Percentiles rank a stretch among this genome's conserved stretches.
Conservation (phyloP, 2,888 invertebrate species). For the Esperia sulphurella region DNA sequence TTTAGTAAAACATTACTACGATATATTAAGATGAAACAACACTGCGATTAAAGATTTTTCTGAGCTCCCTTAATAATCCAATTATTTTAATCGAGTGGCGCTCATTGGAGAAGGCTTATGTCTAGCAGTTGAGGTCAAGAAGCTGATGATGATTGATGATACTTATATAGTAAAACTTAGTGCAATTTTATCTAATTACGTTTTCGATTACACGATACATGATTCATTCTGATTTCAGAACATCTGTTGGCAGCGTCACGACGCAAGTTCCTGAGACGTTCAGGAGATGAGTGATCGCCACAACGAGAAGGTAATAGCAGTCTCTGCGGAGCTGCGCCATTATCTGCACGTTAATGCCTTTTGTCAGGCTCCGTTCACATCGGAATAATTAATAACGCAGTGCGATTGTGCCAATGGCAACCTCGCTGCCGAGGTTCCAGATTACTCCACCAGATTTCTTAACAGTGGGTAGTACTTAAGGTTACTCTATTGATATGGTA, state of each 20-base stretch:
- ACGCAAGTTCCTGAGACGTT: background rate
- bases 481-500: background rate
- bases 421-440: slow-evolving; percentile 21
- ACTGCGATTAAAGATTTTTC: no score
- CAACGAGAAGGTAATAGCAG: slow-evolving; percentile 29
- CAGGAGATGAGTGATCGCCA: slow-evolving; percentile 37
- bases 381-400: slow-evolving; percentile 59
- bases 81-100: no score
- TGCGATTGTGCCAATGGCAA: slow-evolving; percentile 44
- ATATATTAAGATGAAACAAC: no score
- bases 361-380: slow-evolving; percentile 56
- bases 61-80: no score
- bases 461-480: background rate
- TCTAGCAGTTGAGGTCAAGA: no score
- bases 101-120: no score
- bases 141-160: no score
- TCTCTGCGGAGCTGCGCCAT: slow-evolving; percentile 34
- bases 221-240: background rate
- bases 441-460: slow-evolving; percentile 11
- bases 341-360: slow-evolving; percentile 60
- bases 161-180: no score
- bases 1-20: no score
- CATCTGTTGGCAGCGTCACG: background rate
- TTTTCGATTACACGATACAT: background rate
- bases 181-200: no score